Evolutionary conservation across 1,140 invertebrate genomes (phyloP), one percentile per base, ranked within the genome.

Genomic region (Nixonia krombeini): DNA sequence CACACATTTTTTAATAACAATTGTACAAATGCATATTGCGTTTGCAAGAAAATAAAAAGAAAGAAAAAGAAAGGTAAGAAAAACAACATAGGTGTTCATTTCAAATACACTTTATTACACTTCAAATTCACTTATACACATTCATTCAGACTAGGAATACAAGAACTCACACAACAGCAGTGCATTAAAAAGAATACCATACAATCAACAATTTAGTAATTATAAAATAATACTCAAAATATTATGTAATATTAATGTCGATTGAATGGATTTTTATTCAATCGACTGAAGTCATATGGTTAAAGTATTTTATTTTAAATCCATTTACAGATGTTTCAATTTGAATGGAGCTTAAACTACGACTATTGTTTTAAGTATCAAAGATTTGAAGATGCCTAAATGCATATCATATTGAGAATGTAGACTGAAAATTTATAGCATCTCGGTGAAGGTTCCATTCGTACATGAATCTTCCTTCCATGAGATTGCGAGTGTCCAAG

Each of bases 331-430:
- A 2, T 31, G 9, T 31, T 2, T 12, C 10, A 13, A 37, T 37
- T 2, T 37, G 33, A 13, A n/a, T 7, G 2, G 6, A 6, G 21
- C 21, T 21, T 21, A 21, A 21, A 21, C 21, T 21, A 21, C 21
- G 6, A 21, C 21, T 21, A 21, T 35, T 35, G n/a, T 13, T 35
- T 35, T 1, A 44, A 44, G 23, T 25, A 31, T 10, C 26, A 15
- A 16, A 1, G 4, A 10, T 21, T 35, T 23, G 18, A 21, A 18
- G 49, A 55, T 58, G 55, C 53, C 56, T 67, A 67, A 61, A 67
- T 67, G 64, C 64, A 45, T 45, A 61, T 61, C 12, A 41, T 50
- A 50, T 37, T 53, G 45, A 47, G 44, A 67, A 67, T 59, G 51
- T 59, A 33, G 56, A 56, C 56, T 26, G 52, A 47, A 33, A 59